Percentiles rank a stretch among this genome's conserved stretches.
Conservation (phyloP, 2,888 invertebrate species). For the Stratiomys singularior region DNA sequence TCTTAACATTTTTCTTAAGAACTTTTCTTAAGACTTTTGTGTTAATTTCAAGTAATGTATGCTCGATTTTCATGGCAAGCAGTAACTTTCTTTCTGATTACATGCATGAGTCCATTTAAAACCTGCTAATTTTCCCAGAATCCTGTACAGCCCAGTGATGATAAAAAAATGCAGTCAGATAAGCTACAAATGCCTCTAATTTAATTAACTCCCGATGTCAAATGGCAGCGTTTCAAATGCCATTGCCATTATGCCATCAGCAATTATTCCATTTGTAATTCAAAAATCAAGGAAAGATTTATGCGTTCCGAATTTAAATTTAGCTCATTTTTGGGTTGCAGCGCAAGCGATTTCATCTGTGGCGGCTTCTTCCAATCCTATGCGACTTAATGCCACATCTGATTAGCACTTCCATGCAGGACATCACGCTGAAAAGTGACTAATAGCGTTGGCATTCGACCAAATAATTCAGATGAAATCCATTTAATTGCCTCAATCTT, state of each 20-base stretch:
- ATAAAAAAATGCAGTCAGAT: no score
- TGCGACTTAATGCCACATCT: neutral
- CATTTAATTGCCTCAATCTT: slow-evolving; percentile 18
- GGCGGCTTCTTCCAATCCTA: neutral
- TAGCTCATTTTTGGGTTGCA: slow-evolving; percentile 16
- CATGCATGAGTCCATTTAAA: no score
- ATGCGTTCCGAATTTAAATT: slow-evolving; percentile 33
- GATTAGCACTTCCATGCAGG: neutral
- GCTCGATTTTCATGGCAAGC: no score
- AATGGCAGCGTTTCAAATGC: no score
- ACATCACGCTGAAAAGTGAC: neutral
- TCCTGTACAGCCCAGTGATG: no score
- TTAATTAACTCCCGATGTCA: neutral
- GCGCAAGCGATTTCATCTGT: neutral
- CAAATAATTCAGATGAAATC: slow-evolving; percentile 31
- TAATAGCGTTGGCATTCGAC: slow-evolving; percentile 37
- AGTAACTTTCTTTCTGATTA: no score
- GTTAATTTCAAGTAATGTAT: no score
- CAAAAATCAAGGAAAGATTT: neutral
- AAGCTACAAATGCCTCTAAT: no score
- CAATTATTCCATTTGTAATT: neutral
- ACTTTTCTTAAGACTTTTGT: no score
- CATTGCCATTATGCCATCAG: neutral
- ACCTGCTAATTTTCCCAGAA: no score
- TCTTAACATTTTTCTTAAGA: no score